Conservation (phyloP, 2,888 invertebrate species). For the Apamea crenata region DNA sequence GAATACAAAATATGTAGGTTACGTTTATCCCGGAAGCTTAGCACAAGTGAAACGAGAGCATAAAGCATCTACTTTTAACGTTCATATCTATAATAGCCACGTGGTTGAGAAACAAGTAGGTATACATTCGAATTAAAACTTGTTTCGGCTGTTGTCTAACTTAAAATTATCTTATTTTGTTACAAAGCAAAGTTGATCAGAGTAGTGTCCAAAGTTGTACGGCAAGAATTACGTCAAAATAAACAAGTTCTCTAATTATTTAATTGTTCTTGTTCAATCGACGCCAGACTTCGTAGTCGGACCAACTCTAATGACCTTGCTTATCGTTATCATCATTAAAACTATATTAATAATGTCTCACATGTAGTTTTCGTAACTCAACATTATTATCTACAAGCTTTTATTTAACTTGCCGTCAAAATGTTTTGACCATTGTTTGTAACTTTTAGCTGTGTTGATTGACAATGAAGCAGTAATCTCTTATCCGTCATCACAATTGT, state of each 20-base stretch:
- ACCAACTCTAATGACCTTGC: slow-evolving; percentile 55
- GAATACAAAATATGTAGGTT: slow-evolving; percentile 55
- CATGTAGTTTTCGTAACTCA: slow-evolving; percentile 29
- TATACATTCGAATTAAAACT: slow-evolving; percentile 23
- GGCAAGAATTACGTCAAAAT: slow-evolving; percentile 19
- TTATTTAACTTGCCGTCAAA: too few species aligned
- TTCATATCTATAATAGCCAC: slow-evolving; percentile 35
- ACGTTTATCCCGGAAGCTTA: slow-evolving; percentile 59
- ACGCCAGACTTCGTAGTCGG: slow-evolving; percentile 46
- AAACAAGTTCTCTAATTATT: slow-evolving; percentile 51
- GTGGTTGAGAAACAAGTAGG: slow-evolving; percentile 33
- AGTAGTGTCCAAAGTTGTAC: slow-evolving; percentile 9
- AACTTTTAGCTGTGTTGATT: slow-evolving; percentile 18
- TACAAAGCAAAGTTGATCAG: slow-evolving; percentile 10
- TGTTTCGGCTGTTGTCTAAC: slow-evolving; percentile 12
- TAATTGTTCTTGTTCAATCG: slow-evolving; percentile 45
- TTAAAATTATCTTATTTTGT: slow-evolving; percentile 12
- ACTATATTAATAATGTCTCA: slow-evolving; percentile 54
- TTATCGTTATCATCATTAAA: slow-evolving; percentile 65
- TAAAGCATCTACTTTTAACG: slow-evolving; percentile 41
- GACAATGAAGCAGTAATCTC: slow-evolving; percentile 24
- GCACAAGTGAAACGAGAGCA: slow-evolving; percentile 45
- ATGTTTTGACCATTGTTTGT: slow-evolving; percentile 10
- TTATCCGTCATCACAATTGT: slow-evolving; percentile 12
- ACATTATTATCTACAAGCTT: not conserved